Evolutionary conservation across 1,140 invertebrate species (phyloP).

Genomic region (Drosophila asahinai): DNA sequence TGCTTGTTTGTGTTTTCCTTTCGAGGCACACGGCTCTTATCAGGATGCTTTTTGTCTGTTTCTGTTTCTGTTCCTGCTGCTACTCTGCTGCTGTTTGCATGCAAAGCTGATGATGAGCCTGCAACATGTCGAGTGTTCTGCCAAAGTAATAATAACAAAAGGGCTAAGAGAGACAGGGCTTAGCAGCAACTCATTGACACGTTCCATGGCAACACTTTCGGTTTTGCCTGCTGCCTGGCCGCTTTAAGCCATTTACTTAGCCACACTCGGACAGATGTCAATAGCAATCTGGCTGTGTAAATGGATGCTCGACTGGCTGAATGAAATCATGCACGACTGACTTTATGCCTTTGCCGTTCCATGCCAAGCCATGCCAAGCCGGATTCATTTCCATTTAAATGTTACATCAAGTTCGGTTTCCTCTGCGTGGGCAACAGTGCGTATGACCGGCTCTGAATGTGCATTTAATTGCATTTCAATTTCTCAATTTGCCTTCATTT

Average conservation of each 20-base stretch:
- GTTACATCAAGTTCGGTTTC: slow-evolving; percentile 26
- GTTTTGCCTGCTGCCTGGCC: slow-evolving; percentile 24
- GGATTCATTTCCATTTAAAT: slow-evolving; percentile 21
- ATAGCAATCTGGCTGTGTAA: slow-evolving; percentile 49
- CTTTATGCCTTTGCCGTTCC: slow-evolving; percentile 52
- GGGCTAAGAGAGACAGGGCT: slow-evolving; percentile 51
- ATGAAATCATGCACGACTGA: slow-evolving; percentile 53
- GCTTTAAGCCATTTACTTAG: slow-evolving; percentile 67
- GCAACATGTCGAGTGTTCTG: slow-evolving; percentile 77
- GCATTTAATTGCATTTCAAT: slow-evolving; percentile 68
- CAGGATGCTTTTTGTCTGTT: slow-evolving; percentile 53
- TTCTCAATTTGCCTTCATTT: slow-evolving; percentile 52
- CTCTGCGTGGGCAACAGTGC: slow-evolving; percentile 66
- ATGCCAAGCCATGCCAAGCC: neutral
- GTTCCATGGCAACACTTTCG: slow-evolving; percentile 63
- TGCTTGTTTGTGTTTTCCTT: slow-evolving; percentile 60
- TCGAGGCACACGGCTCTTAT: slow-evolving; percentile 56
- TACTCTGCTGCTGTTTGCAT: slow-evolving; percentile 55
- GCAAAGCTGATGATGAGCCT: slow-evolving; percentile 56
- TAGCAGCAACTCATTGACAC: slow-evolving; percentile 79
- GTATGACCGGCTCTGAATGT: slow-evolving; percentile 72
- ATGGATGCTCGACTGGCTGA: slow-evolving; percentile 45
- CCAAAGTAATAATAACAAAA: slow-evolving; percentile 79
- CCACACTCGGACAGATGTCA: slow-evolving; percentile 63
- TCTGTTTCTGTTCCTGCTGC: slow-evolving; percentile 22